These are phyloP conservation scores for Willisornis vidua DNA, from an alignment of 2,113 vertebrate species.

Conservation along the genomic window DNA sequence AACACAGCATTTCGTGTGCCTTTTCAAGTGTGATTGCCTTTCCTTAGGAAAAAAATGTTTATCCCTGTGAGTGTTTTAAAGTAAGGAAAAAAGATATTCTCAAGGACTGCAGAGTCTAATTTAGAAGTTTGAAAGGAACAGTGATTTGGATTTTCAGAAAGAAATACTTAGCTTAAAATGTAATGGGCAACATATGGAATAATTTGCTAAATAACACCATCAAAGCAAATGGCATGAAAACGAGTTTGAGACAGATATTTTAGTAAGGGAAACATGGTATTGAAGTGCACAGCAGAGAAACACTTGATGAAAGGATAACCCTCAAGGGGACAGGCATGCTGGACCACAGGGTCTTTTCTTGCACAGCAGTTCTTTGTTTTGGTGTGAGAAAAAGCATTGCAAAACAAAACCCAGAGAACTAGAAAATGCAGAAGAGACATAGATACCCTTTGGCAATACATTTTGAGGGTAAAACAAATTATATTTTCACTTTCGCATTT, in stretches of 20 bases:
- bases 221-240: conserved; percentile 22
- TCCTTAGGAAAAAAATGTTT: conserved; percentile 15
- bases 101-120: background rate
- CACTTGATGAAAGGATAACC: conserved; percentile 14
- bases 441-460: background rate
- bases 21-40: conserved; percentile 1
- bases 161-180: background rate
- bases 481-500: background rate
- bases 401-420: background rate
- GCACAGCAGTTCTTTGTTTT: background rate
- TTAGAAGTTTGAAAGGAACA: conserved; percentile 12
- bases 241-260: conserved; percentile 23
- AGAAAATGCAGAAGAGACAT: background rate
- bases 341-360: conserved; percentile 1
- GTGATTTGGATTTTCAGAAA: conserved; percentile 14
- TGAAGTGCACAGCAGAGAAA: conserved; percentile 14
- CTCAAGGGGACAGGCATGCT: background rate
- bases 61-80: background rate
- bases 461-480: background rate
- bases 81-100: background rate
- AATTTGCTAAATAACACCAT: conserved; percentile 47
- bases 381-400: background rate
- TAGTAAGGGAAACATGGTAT: background rate
- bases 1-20: background rate
- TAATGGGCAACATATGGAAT: conserved; percentile 50